A percentile compares a stretch with the other conserved stretches of the same genome.
These are phyloP conservation scores for Paracyclopina nana DNA, from an alignment of 1,140 invertebrate species.

Conservation along the genomic window DNA sequence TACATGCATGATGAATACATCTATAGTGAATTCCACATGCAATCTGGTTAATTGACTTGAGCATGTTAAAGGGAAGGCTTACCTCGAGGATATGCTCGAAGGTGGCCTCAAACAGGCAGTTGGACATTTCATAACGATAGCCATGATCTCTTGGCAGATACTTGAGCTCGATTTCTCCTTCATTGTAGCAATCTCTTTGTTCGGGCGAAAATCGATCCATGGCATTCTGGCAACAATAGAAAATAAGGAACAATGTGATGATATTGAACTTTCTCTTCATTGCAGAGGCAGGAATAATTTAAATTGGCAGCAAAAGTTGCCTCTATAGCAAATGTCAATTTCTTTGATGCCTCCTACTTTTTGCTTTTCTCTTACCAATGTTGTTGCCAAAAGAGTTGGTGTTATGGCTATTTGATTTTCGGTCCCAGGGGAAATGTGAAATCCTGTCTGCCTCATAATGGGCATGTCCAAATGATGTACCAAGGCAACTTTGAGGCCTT, in stretches of 20 bases:
- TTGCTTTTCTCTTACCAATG: neutral
- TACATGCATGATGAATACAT: no score
- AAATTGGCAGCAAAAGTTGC: no score
- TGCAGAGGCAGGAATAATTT: no score
- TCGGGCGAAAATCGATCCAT: slow-evolving; percentile 10
- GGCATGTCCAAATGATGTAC: slow-evolving; percentile 17
- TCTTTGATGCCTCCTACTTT: neutral
- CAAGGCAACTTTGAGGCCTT: slow-evolving; percentile 15
- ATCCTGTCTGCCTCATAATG: slow-evolving; percentile 15
- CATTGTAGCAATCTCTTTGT: slow-evolving; percentile 14
- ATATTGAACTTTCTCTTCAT: no score
- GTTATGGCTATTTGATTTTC: slow-evolving; percentile 17
- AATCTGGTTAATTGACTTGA: no score
- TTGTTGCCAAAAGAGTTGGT: slow-evolving; percentile 12
- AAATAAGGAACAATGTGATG: no score
- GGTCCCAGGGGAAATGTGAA: slow-evolving; percentile 16
- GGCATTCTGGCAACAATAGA: neutral
- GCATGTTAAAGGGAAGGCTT: no score
- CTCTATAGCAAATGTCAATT: no score
- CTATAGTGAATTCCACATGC: no score
- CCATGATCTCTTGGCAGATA: slow-evolving; percentile 15
- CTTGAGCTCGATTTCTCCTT: slow-evolving; percentile 12
- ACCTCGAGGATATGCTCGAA: slow-evolving; percentile 15
- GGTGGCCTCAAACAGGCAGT: slow-evolving; percentile 16
- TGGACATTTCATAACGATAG: slow-evolving; percentile 17